Evolutionary conservation across 2,113 vertebrate species (phyloP).

Genomic region (Pituophis catenifer): DNA sequence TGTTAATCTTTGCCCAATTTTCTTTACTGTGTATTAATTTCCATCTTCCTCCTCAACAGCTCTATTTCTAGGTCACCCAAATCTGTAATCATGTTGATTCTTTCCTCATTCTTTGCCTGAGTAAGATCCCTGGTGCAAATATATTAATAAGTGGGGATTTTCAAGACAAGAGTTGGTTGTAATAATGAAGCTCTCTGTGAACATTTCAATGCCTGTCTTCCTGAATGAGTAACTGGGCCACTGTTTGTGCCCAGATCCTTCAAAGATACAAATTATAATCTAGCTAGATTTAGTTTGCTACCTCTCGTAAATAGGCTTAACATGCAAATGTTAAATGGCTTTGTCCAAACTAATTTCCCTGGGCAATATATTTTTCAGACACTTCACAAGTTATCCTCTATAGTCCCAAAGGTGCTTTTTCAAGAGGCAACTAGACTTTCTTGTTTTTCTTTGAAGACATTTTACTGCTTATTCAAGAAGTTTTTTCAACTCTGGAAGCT

Average conservation of each 20-base stretch:
- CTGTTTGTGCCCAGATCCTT: background rate
- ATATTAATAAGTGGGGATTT: background rate
- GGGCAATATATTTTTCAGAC: background rate
- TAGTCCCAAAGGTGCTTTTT: background rate
- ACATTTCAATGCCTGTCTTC: background rate
- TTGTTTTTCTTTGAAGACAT: too few relatives aligned
- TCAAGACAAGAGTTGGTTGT: background rate
- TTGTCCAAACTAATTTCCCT: background rate
- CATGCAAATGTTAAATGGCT: background rate
- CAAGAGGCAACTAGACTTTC: too few relatives aligned
- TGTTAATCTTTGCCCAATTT: background rate
- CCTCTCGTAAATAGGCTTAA: background rate
- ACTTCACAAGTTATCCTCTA: background rate
- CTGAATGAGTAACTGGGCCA: background rate
- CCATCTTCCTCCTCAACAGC: background rate
- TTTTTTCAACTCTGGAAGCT: too few relatives aligned
- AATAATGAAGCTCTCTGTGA: background rate
- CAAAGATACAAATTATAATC: background rate
- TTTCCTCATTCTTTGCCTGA: background rate
- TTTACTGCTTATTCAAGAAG: too few relatives aligned
- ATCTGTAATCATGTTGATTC: background rate
- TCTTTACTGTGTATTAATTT: background rate
- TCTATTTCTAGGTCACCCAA: background rate
- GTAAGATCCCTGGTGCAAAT: background rate
- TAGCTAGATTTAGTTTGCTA: background rate